A percentile compares a stretch with the other conserved stretches of the same genome.
These are phyloP conservation scores for Toxotes lorentzi DNA, from an alignment of 2,797 vertebrate genomes.

Conservation along the genomic window DNA sequence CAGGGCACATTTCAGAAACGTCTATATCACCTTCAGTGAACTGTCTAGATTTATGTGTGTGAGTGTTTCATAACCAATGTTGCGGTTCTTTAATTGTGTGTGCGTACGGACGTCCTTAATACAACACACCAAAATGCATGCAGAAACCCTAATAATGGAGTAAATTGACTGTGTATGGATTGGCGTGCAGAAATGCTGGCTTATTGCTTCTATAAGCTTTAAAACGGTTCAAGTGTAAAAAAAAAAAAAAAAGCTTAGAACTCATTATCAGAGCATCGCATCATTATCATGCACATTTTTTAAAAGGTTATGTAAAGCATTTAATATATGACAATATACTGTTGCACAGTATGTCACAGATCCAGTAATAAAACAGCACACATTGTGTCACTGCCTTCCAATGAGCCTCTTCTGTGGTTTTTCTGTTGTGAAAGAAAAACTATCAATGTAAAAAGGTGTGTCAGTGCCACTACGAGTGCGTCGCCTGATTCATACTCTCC, in stretches of 20 bases:
- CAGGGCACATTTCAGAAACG: conserved; percentile 44
- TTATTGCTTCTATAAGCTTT: conserved; percentile 60
- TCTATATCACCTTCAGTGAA: conserved; percentile 44
- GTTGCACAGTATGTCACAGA: conserved; percentile 72
- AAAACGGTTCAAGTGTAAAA: conserved; percentile 30
- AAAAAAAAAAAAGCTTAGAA: conserved; percentile 9
- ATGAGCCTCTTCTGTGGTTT: neutral
- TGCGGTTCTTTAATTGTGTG: conserved; percentile 30
- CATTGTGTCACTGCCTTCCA: conserved; percentile 75
- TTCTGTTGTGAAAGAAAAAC: neutral
- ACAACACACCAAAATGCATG: conserved; percentile 69
- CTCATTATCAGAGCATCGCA: conserved; percentile 23
- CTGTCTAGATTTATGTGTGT: conserved; percentile 24
- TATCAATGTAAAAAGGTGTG: conserved; percentile 5
- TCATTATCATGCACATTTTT: conserved; percentile 44
- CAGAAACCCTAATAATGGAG: conserved; percentile 47
- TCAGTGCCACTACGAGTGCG: neutral
- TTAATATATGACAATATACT: conserved; percentile 63
- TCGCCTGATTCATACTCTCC: neutral
- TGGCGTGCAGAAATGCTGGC: conserved; percentile 28
- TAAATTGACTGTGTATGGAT: conserved; percentile 23
- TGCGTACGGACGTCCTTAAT: conserved; percentile 22
- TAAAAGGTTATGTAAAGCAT: conserved; percentile 54
- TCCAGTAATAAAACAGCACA: conserved; percentile 75
- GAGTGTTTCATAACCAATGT: conserved; percentile 22